Evolutionary conservation across 2,888 invertebrate genomes (phyloP).

Genomic region (Philereme transversata): DNA sequence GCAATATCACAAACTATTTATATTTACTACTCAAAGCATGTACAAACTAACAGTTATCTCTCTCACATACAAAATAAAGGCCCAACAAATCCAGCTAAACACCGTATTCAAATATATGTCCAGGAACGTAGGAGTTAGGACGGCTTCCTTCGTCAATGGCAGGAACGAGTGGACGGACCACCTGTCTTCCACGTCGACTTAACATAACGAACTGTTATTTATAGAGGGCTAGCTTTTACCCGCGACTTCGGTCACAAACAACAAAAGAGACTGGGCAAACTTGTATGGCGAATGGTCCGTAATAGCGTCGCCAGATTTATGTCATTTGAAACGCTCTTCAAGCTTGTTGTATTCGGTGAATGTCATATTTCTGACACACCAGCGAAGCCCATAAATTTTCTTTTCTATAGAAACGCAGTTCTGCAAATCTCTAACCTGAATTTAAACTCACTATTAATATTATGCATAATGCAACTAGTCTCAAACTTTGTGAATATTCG

Average conservation of each 20-base stretch:
- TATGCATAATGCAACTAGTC: no score
- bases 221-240: conserved; percentile 49
- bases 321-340: conserved; percentile 10
- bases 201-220: conserved; percentile 76
- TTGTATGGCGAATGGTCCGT: conserved; percentile 15
- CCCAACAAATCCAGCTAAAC: conserved; percentile 25
- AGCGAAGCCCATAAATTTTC: conserved; percentile 7
- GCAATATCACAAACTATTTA: background rate
- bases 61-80: conserved; percentile 19
- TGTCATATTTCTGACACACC: conserved; percentile 12
- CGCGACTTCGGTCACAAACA: conserved; percentile 7
- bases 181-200: conserved; percentile 65
- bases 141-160: conserved; percentile 25
- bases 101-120: conserved; percentile 22
- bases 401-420: background rate
- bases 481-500: no score
- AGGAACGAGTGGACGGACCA: conserved; percentile 47
- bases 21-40: conserved; percentile 8
- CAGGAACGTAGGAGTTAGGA: conserved; percentile 14
- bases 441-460: no score
- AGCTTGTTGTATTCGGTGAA: conserved; percentile 15
- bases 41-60: conserved; percentile 6
- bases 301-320: conserved; percentile 23
- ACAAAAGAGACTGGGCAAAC: conserved; percentile 17
- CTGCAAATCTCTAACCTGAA: background rate